phyloP scores from a whole-genome alignment of 2,113 vertebrate species.

The Muscicapa adusta region DNA sequence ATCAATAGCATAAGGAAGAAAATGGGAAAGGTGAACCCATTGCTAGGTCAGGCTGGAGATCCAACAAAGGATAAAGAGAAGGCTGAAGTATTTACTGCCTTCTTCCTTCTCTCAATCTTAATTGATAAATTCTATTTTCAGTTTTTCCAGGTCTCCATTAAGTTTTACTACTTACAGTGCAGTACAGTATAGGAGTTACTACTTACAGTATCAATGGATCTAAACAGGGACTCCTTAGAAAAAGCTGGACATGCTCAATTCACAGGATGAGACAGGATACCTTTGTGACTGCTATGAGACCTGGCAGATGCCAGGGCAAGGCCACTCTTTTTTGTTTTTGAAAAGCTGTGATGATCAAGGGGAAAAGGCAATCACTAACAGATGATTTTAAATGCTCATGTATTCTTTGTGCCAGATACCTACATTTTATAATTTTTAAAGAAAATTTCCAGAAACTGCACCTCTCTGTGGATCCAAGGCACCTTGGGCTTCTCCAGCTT shows the following conservation, averaged over 20 bases:
- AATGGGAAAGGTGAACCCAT: background rate
- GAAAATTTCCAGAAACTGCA: background rate
- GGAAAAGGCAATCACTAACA: background rate
- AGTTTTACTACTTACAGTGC: background rate
- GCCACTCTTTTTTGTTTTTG: background rate
- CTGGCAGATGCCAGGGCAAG: background rate
- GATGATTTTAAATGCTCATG: background rate
- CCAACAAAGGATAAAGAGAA: background rate
- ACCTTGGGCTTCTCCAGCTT: background rate
- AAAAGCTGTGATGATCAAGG: background rate
- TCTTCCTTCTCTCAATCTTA: background rate
- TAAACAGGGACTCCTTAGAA: background rate
- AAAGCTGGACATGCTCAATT: background rate
- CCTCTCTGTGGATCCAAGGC: background rate
- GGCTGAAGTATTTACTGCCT: background rate
- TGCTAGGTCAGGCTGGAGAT: background rate
- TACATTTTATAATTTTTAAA: background rate
- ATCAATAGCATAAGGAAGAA: background rate
- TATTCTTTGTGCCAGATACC: background rate
- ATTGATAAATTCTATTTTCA: background rate
- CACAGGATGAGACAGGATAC: background rate
- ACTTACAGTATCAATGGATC: background rate
- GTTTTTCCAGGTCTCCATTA: background rate
- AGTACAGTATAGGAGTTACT: background rate
- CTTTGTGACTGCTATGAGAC: background rate